Evolutionary conservation across 2,888 invertebrate genomes (phyloP).

Genomic region (Lasioglossum figueresi): DNA sequence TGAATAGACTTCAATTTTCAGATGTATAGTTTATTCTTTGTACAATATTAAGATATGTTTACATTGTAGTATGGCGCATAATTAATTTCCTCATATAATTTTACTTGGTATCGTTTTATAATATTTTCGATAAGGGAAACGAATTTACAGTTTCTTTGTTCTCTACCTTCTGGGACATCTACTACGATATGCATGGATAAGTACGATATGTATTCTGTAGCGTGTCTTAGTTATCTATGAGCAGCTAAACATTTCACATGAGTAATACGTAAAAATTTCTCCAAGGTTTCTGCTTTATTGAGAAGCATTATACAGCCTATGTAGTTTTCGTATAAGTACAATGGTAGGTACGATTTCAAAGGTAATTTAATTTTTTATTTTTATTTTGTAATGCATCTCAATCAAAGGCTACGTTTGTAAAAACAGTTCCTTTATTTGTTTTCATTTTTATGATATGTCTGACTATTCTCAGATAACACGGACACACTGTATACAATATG

Average conservation of each 20-base stretch:
- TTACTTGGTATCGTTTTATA: constrained; percentile 49
- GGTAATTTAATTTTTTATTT: not conserved
- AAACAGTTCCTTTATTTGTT: not conserved
- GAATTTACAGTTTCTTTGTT: constrained; percentile 55
- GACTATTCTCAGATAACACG: constrained; percentile 8
- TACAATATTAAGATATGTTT: constrained; percentile 69
- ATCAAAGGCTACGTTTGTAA: not conserved
- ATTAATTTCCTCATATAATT: constrained; percentile 53
- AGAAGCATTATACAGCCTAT: not conserved
- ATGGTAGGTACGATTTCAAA: not conserved
- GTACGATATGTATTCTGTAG: constrained; percentile 59
- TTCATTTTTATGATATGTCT: not conserved
- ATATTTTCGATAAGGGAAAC: constrained; percentile 51
- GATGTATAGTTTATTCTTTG: constrained; percentile 67
- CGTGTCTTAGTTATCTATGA: constrained; percentile 4
- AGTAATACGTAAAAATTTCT: not conserved
- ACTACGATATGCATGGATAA: constrained; percentile 62
- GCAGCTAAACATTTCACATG: not conserved
- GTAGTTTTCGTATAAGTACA: not conserved
- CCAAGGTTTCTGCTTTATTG: not conserved
- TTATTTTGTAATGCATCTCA: not conserved
- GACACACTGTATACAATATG: constrained; percentile 44
- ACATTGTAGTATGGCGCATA: constrained; percentile 63
- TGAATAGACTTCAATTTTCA: constrained; percentile 21
- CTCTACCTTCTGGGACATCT: constrained; percentile 34